Conservation (phyloP, 2,888 invertebrate species). For the Xanthorhoe designata region DNA sequence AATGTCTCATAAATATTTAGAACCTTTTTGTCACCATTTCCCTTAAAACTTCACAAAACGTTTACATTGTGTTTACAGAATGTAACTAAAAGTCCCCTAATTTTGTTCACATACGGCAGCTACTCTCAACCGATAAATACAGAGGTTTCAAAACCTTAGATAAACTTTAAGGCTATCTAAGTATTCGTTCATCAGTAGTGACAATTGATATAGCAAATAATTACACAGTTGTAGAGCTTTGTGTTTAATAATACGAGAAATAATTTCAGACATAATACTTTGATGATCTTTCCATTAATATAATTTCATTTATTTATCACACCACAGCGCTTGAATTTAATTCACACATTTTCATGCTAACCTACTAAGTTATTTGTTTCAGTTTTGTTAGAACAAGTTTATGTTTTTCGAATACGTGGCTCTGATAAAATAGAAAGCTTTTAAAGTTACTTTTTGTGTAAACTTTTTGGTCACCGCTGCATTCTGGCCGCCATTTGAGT, state of each 20-base stretch:
- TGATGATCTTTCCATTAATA: too few relatives aligned
- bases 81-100: slow-evolving; percentile 61
- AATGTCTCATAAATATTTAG: slow-evolving; percentile 40
- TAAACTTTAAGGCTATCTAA: too few relatives aligned
- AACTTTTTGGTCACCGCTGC: neutral
- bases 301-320: too few relatives aligned
- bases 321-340: neutral
- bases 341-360: too few relatives aligned
- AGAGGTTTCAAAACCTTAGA: neutral
- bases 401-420: neutral
- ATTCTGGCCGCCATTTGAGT: slow-evolving; percentile 7
- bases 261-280: too few relatives aligned
- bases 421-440: neutral
- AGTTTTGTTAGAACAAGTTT: neutral
- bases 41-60: slow-evolving; percentile 43
- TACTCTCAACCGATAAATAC: slow-evolving; percentile 1
- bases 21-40: slow-evolving; percentile 33
- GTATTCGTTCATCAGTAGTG: too few relatives aligned
- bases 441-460: neutral
- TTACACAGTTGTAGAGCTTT: too few relatives aligned
- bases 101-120: slow-evolving; percentile 57
- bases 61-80: slow-evolving; percentile 59
- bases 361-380: too few relatives aligned
- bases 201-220: too few relatives aligned
- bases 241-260: too few relatives aligned